Conservation (phyloP, 1,140 invertebrate species). For the Micrasema minimum region DNA sequence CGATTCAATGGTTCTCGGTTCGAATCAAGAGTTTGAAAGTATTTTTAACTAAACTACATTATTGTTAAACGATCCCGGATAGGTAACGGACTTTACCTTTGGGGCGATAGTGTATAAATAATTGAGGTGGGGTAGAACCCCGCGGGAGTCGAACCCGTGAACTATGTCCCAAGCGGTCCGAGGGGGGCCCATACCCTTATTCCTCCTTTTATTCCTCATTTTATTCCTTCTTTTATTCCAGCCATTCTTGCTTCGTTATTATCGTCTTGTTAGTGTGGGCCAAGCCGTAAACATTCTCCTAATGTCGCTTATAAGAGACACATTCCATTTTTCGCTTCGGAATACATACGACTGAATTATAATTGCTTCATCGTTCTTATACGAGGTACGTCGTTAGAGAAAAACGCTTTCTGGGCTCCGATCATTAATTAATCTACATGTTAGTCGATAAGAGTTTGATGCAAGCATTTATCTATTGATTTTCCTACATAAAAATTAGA, state of each 20-base stretch:
- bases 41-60: too few relatives aligned
- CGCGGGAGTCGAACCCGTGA: constrained; percentile 33
- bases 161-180: constrained; percentile 28
- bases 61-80: too few relatives aligned
- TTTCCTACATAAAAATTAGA: too few relatives aligned
- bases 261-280: constrained; percentile 41
- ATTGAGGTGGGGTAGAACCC: constrained; percentile 12
- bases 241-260: constrained; percentile 27
- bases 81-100: neutral
- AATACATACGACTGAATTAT: constrained; percentile 36
- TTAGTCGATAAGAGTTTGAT: too few relatives aligned
- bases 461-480: too few relatives aligned
- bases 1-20: too few relatives aligned
- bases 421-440: too few relatives aligned
- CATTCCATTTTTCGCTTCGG: constrained; percentile 33
- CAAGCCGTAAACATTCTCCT: constrained; percentile 41
- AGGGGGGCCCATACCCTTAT: too few relatives aligned
- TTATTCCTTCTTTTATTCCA: constrained; percentile 31
- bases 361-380: constrained; percentile 36
- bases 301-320: constrained; percentile 34
- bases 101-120: constrained; percentile 19
- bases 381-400: constrained; percentile 22
- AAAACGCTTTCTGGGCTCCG: too few relatives aligned
- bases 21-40: too few relatives aligned
- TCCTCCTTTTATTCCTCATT: too few relatives aligned